Conservation (phyloP, 2,113 vertebrate genomes). For the Saccopteryx leptura region DNA sequence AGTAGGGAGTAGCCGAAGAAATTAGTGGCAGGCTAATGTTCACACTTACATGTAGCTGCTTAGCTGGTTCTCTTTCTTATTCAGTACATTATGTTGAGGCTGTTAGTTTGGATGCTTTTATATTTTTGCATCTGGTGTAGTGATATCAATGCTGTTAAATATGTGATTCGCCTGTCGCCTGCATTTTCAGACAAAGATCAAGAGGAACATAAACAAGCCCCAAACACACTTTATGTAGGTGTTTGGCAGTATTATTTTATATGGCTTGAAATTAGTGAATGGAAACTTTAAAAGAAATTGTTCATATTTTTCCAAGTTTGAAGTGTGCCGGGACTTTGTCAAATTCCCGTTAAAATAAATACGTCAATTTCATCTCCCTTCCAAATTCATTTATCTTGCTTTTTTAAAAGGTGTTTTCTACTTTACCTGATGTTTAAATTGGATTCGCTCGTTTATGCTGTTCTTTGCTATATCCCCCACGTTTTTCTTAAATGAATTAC, state of each 20-base stretch:
- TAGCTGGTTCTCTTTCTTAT: constrained; percentile 86
- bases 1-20: constrained; percentile 80
- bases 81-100: constrained; percentile 87
- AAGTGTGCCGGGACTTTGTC: constrained; percentile 89
- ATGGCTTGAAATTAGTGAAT: constrained; percentile 87
- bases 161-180: constrained; percentile 88
- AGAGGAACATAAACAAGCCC: constrained; percentile 88
- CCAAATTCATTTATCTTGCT: constrained; percentile 94
- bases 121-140: constrained; percentile 85
- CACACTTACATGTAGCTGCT: constrained; percentile 73
- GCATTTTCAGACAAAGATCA: constrained; percentile 88
- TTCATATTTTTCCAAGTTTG: constrained; percentile 87
- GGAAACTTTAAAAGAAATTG: constrained; percentile 88
- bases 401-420: constrained; percentile 93
- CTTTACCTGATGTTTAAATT: constrained; percentile 96
- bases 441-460: constrained; percentile 96
- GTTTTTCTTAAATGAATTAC: constrained; percentile 99
- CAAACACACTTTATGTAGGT: constrained; percentile 86
- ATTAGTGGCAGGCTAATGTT: constrained; percentile 76
- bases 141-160: constrained; percentile 84
- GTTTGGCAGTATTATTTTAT: constrained; percentile 87
- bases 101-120: constrained; percentile 87
- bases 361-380: constrained; percentile 88
- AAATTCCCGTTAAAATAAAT: constrained; percentile 92
- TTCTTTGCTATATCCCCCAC: constrained; percentile 98